A percentile compares a stretch with the other conserved stretches of the same genome.
phyloP scores from a whole-genome alignment of 2,888 invertebrate species.

The Luffia ferchaultella region DNA sequence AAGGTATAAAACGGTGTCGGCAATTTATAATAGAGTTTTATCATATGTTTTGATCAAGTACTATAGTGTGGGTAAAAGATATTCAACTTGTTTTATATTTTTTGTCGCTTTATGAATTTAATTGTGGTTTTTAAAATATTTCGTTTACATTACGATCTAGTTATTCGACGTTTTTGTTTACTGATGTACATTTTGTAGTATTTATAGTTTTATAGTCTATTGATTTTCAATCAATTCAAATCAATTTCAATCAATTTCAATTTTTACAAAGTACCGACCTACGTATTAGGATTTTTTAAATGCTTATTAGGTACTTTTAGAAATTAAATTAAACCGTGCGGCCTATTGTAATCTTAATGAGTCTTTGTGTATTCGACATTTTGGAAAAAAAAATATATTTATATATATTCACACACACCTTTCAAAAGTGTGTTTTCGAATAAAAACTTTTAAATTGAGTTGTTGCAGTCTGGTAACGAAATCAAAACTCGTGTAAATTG shows the following conservation, averaged over 20 bases:
- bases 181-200: background rate
- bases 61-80: conserved; percentile 22
- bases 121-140: background rate
- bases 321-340: no score
- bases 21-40: conserved; percentile 27
- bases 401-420: no score
- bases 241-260: background rate
- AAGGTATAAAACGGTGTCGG: conserved; percentile 24
- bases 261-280: no score
- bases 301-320: no score
- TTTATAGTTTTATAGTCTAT: background rate
- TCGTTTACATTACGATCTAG: background rate
- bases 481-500: no score
- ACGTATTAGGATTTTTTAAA: no score
- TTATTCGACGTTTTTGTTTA: background rate
- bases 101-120: conserved; percentile 2
- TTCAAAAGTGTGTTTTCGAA: no score
- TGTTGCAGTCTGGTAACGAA: no score
- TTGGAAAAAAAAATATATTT: no score
- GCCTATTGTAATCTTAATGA: no score
- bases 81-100: conserved; percentile 21
- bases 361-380: no score
- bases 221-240: background rate
- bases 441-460: no score
- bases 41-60: conserved; percentile 25